Evolutionary conservation across 2,888 invertebrate genomes (phyloP).

Genomic region (Athetis lepigone): DNA sequence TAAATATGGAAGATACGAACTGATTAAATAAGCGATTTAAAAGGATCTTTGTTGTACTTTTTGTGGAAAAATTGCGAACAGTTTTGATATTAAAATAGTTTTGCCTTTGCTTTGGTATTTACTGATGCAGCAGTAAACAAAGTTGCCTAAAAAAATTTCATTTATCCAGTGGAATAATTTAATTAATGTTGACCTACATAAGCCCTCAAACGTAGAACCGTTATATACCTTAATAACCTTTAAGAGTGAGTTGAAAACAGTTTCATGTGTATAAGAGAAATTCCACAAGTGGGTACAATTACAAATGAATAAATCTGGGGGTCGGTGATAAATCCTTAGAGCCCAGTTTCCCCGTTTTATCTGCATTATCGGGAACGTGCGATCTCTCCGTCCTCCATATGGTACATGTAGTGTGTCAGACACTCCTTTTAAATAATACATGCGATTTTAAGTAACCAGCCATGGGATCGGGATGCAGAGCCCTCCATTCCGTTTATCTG

Average conservation of each 20-base stretch:
- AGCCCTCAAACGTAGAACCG: background rate
- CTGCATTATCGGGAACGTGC: conserved; percentile 65
- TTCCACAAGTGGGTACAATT: conserved; percentile 61
- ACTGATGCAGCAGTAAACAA: conserved; percentile 1
- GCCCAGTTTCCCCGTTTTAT: conserved; percentile 56
- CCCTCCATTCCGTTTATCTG: conserved; percentile 78
- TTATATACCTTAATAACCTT: conserved; percentile 1
- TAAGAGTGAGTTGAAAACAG: conserved; percentile 25
- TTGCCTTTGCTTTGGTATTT: conserved; percentile 16
- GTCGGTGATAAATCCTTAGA: conserved; percentile 58
- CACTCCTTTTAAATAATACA: conserved; percentile 83
- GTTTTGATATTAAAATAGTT: conserved; percentile 49
- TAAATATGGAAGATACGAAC: background rate
- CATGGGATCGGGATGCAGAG: conserved; percentile 66
- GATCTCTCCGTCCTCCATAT: conserved; percentile 59
- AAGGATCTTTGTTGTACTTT: conserved; percentile 7
- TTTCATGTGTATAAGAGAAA: conserved; percentile 28
- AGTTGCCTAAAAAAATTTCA: conserved; percentile 18
- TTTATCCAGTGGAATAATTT: conserved; percentile 4
- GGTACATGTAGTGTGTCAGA: conserved; percentile 64
- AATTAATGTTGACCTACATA: conserved; percentile 6
- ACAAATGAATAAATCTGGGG: conserved; percentile 61
- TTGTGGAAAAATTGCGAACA: conserved; percentile 24
- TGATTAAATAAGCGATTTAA: conserved; percentile 26
- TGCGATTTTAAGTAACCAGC: conserved; percentile 81